Percentiles rank a stretch among this genome's conserved stretches.
Conservation (phyloP, 2,797 vertebrate species). For the Coranthus polyacanthus region DNA sequence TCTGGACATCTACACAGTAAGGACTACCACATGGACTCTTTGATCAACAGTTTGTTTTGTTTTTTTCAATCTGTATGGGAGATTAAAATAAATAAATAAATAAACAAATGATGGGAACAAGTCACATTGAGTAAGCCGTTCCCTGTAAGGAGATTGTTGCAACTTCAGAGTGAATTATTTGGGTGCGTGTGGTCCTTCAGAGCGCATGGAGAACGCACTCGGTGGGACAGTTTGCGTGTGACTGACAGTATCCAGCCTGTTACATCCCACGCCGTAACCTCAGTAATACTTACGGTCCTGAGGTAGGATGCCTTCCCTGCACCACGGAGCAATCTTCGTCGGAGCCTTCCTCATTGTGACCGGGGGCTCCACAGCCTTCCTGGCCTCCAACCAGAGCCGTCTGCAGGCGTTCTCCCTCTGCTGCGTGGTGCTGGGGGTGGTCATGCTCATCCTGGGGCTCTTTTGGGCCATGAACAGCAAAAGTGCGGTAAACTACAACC, state of each 20-base stretch:
- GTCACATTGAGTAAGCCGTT: constrained; percentile 33
- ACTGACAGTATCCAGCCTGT: constrained; percentile 58
- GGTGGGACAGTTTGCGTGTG: constrained; percentile 49
- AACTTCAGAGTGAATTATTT: constrained; percentile 45
- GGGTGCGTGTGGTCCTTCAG: constrained; percentile 54
- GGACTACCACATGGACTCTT: constrained; percentile 39
- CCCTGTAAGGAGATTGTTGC: constrained; percentile 33
- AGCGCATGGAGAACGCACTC: constrained; percentile 52
- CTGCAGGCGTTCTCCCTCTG: constrained; percentile 87
- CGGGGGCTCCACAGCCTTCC: constrained; percentile 86
- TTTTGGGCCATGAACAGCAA: constrained; percentile 89
- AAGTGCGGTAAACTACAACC: constrained; percentile 76
- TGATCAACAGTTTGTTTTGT: constrained; percentile 14
- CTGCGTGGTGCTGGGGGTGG: constrained; percentile 86
- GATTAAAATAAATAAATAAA: no score
- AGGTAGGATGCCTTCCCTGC: constrained; percentile 85
- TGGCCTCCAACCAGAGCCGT: constrained; percentile 81
- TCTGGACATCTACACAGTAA: constrained; percentile 24
- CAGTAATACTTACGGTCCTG: constrained; percentile 20
- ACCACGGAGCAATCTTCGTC: constrained; percentile 86
- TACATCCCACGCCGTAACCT: no score
- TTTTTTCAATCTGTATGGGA: constrained; percentile 35
- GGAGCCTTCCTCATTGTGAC: constrained; percentile 88
- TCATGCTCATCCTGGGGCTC: constrained; percentile 87
- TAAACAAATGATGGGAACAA: constrained; percentile 32